Evolutionary conservation across 2,888 invertebrate genomes (phyloP), one percentile per base, ranked within the genome.

Genomic region (Trypoxylon attenuatum): DNA sequence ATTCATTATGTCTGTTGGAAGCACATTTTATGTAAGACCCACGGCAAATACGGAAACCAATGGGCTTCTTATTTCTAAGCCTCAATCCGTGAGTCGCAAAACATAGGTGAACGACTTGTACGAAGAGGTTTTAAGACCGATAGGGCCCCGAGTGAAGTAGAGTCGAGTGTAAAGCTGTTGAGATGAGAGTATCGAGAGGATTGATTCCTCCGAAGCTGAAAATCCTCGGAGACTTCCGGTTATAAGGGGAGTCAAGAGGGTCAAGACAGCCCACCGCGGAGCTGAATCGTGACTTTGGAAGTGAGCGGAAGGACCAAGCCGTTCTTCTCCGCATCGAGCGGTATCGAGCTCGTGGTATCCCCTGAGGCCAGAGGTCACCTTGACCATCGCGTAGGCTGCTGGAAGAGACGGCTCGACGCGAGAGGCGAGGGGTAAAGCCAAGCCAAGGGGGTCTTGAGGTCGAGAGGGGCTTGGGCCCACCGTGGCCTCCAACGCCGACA

Each of bases 401-500:
- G n/a, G n/a, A n/a, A n/a, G n/a, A 64, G 33, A 4, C 33, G 8
- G n/a, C 33, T 10, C 13, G 33, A 33, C 33, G 33, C 13, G 33
- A 13, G 33, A 13, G 33, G n/a, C 33, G n/a, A 10, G 33, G 33
- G 33, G 33, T 33, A 33, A 33, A 13, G 13, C 33, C 1, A 33
- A n/a, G n/a, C n/a, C 57, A 49, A 57, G 65, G 62, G 10, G 33
- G 33, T 33, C 33, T 13, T 33, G 33, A 53, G 58, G 33, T 10
- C 33, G 33, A 33, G 13, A 57, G 74, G 64, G 57, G 51, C 53
- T 42, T 22, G 68, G 61, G 46, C 52, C 54, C 56, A 61, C 62
- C 57, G 70, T 75, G 84, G 80, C 84, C 84, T 82, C 84, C 83
- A 79, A 55, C 73, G 73, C 70, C 74, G 75, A 81, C 81, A 84